phyloP scores from a whole-genome alignment of 2,888 invertebrate genomes.

The Parnassius glacialis region DNA sequence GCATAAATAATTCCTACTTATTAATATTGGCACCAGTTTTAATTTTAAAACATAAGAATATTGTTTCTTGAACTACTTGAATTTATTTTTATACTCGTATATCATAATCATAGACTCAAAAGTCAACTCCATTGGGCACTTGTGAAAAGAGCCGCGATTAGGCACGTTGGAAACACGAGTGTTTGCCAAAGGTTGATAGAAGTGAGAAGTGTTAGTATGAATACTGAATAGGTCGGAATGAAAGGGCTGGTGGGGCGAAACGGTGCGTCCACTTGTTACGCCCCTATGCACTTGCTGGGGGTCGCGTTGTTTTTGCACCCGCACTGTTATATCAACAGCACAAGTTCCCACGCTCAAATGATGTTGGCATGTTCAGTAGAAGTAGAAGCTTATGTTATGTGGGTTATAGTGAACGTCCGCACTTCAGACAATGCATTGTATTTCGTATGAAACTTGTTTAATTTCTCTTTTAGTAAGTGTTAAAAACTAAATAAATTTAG shows the following conservation, averaged over 20 bases:
- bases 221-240: constrained; percentile 22
- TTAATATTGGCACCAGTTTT: too few relatives aligned
- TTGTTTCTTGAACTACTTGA: constrained; percentile 1
- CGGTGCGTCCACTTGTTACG: constrained; percentile 71
- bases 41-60: constrained; percentile 6
- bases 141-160: constrained; percentile 29
- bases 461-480: too few relatives aligned
- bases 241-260: constrained; percentile 31
- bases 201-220: constrained; percentile 26
- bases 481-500: too few relatives aligned
- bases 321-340: constrained; percentile 53
- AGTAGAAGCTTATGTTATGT: constrained; percentile 42
- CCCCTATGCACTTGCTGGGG: constrained; percentile 75
- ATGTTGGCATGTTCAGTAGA: constrained; percentile 55
- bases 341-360: constrained; percentile 63
- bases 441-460: too few relatives aligned
- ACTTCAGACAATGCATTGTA: not conserved
- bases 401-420: constrained; percentile 1
- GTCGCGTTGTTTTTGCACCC: constrained; percentile 71
- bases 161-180: constrained; percentile 24
- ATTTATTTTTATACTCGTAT: not conserved
- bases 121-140: constrained; percentile 14
- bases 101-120: constrained; percentile 3
- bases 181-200: constrained; percentile 30
- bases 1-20: too few relatives aligned